phyloP scores from a whole-genome alignment of 2,797 vertebrate species.

The Parauchenoglanis ngamensis region DNA sequence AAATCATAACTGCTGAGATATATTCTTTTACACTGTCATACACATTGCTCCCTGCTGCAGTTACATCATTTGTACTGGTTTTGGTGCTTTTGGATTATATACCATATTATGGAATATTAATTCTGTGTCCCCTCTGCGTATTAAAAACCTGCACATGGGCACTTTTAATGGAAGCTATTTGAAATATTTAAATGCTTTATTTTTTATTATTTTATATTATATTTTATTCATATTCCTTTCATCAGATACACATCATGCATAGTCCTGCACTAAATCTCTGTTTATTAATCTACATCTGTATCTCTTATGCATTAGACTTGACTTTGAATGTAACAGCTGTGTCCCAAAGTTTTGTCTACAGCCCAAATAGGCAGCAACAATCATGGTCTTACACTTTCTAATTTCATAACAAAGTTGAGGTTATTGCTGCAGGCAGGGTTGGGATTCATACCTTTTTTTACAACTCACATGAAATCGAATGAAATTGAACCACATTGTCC shows the following conservation, averaged over 20 bases:
- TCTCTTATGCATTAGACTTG: background rate
- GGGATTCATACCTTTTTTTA: background rate
- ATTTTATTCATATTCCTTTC: constrained; percentile 17
- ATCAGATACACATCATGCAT: constrained; percentile 10
- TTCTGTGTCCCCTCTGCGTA: constrained; percentile 60
- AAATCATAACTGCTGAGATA: background rate
- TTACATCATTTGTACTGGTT: constrained; percentile 38
- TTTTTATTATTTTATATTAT: constrained; percentile 19
- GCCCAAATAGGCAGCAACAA: background rate
- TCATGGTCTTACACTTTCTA: background rate
- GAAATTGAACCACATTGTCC: background rate
- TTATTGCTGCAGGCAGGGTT: background rate
- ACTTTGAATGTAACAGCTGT: background rate
- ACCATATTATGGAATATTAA: constrained; percentile 42
- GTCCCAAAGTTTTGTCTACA: background rate
- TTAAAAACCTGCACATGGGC: constrained; percentile 74
- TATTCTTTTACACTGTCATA: constrained; percentile 19
- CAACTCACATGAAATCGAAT: background rate
- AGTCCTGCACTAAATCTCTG: background rate
- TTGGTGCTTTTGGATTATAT: constrained; percentile 29
- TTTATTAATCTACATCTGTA: background rate
- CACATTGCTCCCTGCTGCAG: constrained; percentile 46
- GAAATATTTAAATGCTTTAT: background rate
- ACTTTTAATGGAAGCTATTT: constrained; percentile 66
- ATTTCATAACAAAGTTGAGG: background rate